Conservation (phyloP, 2,888 invertebrate species). For the Stomorhina lunata region DNA sequence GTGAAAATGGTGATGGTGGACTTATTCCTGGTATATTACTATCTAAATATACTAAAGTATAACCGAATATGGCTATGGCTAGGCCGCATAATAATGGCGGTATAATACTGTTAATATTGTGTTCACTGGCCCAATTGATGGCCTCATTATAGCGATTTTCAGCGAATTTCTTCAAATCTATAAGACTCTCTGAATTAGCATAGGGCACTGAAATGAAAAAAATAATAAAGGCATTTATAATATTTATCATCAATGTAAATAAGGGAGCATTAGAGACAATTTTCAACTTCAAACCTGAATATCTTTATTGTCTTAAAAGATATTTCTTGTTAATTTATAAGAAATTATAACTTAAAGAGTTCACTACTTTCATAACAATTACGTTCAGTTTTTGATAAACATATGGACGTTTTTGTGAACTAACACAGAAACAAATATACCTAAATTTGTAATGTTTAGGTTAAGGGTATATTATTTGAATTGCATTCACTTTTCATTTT, state of each 20-base stretch:
- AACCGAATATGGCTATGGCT: conserved; percentile 81
- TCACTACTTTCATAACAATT: too few species aligned
- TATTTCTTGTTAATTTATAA: too few species aligned
- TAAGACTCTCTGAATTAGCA: conserved; percentile 68
- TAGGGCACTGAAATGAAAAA: conserved; percentile 71
- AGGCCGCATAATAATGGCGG: conserved; percentile 80
- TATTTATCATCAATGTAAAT: background rate
- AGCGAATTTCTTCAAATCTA: conserved; percentile 69
- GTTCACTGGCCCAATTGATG: conserved; percentile 71
- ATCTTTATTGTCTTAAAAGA: too few species aligned
- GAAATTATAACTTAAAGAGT: too few species aligned
- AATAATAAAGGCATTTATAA: background rate
- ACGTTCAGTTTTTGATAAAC: too few species aligned
- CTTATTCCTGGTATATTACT: conserved; percentile 83
- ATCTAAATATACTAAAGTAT: conserved; percentile 83
- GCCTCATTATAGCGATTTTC: conserved; percentile 70
- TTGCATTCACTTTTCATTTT: too few species aligned
- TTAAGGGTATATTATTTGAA: too few species aligned
- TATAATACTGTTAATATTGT: conserved; percentile 68
- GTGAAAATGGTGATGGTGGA: conserved; percentile 83
- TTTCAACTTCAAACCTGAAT: conserved; percentile 31
- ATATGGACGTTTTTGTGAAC: too few species aligned
- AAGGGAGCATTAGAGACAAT: background rate
- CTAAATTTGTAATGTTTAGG: too few species aligned
- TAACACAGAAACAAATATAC: too few species aligned